Conservation (phyloP, 37 sponge, comb jelly and placozoan species). For the Cladorhizidae sp. region DNA sequence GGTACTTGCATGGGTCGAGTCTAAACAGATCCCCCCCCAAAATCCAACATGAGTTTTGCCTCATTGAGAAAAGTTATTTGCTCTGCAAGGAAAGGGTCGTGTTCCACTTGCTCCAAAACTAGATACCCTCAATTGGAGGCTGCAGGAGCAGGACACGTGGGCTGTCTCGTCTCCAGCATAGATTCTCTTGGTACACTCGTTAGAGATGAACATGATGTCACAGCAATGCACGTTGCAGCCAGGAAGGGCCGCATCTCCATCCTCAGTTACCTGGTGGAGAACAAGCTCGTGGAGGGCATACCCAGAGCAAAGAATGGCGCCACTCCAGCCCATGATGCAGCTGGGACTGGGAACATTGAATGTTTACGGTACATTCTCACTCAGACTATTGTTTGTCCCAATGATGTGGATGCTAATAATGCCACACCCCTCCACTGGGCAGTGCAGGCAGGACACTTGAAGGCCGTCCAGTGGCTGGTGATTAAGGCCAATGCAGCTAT, state of each 20-base stretch:
- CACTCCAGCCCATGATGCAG: slow-evolving; percentile 92
- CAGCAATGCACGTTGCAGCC: slow-evolving; percentile 91
- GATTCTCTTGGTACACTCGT: slow-evolving; percentile 67
- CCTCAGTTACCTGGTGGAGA: slow-evolving; percentile 75
- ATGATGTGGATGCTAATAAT: slow-evolving; percentile 76
- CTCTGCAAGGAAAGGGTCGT: slow-evolving; percentile 75
- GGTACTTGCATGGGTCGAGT: background rate
- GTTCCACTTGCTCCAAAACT: slow-evolving; percentile 74
- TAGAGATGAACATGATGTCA: slow-evolving; percentile 81
- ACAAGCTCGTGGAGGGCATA: slow-evolving; percentile 53
- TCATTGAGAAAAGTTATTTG: slow-evolving; percentile 73
- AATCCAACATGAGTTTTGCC: slow-evolving; percentile 65
- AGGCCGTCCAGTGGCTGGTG: slow-evolving; percentile 77
- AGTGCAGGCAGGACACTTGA: slow-evolving; percentile 77
- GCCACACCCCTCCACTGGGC: slow-evolving; percentile 96
- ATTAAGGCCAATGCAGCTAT: slow-evolving; percentile 66
- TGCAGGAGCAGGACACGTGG: slow-evolving; percentile 85
- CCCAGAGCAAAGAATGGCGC: slow-evolving; percentile 85
- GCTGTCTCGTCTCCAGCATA: slow-evolving; percentile 81
- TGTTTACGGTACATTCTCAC: slow-evolving; percentile 84
- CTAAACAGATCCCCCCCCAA: background rate
- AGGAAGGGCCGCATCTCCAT: slow-evolving; percentile 77
- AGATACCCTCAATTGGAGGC: slow-evolving; percentile 87
- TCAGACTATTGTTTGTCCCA: slow-evolving; percentile 63
- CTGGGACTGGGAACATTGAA: slow-evolving; percentile 88